These are phyloP conservation scores for Eilema depressum DNA, from an alignment of 2,888 invertebrate species.

Conservation along the genomic window DNA sequence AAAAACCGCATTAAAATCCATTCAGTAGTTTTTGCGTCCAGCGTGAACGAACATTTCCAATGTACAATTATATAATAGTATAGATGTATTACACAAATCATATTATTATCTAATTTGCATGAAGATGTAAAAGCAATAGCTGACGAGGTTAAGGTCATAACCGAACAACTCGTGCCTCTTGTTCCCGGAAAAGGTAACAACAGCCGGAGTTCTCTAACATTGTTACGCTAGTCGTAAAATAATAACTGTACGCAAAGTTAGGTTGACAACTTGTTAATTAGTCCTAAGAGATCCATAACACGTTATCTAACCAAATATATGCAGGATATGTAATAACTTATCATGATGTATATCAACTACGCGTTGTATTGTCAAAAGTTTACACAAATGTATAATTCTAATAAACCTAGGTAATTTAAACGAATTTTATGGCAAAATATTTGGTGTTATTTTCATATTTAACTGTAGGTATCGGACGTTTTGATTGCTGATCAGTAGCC, in stretches of 20 bases:
- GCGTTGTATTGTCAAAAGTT: not conserved
- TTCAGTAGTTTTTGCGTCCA: too few species aligned
- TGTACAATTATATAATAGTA: too few species aligned
- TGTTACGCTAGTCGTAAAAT: constrained; percentile 5
- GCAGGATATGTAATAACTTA: constrained; percentile 1
- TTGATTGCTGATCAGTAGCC: too few species aligned
- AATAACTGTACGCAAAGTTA: constrained; percentile 14
- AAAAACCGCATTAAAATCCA: too few species aligned
- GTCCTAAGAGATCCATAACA: constrained; percentile 13
- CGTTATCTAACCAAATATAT: not conserved
- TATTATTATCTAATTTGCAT: not conserved
- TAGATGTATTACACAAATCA: not conserved
- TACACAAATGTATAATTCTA: not conserved
- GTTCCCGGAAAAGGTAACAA: not conserved
- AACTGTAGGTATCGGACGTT: too few species aligned
- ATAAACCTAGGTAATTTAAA: not conserved
- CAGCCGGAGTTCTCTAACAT: not conserved
- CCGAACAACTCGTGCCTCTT: not conserved
- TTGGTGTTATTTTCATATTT: not conserved
- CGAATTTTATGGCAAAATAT: not conserved
- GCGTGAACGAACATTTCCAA: too few species aligned
- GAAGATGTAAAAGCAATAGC: not conserved
- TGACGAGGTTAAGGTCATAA: not conserved
- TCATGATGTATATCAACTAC: not conserved
- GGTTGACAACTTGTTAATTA: constrained; percentile 17